These are phyloP conservation scores for Coleophora deauratella DNA, from an alignment of 2,888 invertebrate species.

Conservation along the genomic window DNA sequence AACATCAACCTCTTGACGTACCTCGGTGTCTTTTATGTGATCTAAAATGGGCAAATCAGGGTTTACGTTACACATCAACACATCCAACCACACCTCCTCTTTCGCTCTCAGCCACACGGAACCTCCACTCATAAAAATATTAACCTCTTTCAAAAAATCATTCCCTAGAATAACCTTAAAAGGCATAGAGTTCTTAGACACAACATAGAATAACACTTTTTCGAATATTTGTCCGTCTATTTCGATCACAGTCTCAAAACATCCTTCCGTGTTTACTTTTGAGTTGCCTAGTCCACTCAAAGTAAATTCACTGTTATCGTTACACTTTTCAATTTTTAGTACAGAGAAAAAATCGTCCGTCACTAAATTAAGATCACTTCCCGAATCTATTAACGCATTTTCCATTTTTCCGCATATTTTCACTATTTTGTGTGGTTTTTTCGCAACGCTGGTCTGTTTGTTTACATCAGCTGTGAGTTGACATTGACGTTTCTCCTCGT, in stretches of 20 bases:
- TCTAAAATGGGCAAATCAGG: not conserved
- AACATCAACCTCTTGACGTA: not conserved
- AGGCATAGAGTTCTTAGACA: conserved; percentile 9
- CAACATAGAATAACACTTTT: conserved; percentile 2
- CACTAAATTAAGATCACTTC: not conserved
- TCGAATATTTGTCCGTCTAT: not conserved
- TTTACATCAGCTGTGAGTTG: not conserved
- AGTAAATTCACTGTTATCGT: not conserved
- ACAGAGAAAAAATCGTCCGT: not conserved
- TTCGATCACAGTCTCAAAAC: not conserved
- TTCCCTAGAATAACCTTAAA: conserved; percentile 13
- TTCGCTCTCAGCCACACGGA: not conserved
- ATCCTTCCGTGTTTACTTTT: not conserved
- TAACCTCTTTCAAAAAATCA: conserved; percentile 8
- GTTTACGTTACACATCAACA: not conserved
- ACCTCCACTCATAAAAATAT: conserved; percentile 8
- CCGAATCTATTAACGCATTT: not conserved
- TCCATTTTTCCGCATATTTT: not conserved
- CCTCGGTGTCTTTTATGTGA: not conserved
- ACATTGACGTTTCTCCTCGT: not conserved
- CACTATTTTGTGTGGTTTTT: not conserved
- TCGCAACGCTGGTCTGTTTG: not conserved
- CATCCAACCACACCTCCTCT: not conserved
- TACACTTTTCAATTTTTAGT: not conserved
- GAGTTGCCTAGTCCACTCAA: not conserved